A percentile compares a stretch with the other conserved stretches of the same genome.
Conservation (phyloP, 2,113 vertebrate species). For the Petromus typicus region DNA sequence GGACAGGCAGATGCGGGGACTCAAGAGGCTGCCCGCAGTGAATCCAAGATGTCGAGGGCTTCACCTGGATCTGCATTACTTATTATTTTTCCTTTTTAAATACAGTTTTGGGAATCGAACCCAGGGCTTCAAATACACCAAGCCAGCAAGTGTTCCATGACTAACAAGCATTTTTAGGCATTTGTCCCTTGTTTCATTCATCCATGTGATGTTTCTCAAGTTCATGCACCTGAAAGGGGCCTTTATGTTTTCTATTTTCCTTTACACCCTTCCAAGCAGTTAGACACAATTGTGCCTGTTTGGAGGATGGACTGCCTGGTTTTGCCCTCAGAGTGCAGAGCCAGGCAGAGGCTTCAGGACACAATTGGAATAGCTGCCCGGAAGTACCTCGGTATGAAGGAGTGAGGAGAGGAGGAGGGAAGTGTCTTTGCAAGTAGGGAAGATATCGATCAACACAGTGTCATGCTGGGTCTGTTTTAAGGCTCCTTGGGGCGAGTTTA, state of each 20-base stretch:
- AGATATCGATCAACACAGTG: background rate
- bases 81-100: background rate
- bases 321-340: background rate
- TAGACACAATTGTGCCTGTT: background rate
- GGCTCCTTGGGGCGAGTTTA: background rate
- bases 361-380: background rate
- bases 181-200: background rate
- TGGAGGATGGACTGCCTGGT: background rate
- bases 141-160: background rate
- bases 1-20: too few species aligned
- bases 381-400: background rate
- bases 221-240: too few species aligned
- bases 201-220: background rate
- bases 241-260: background rate
- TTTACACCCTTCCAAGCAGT: background rate
- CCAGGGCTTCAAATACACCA: background rate
- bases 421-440: background rate
- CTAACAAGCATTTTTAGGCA: too few species aligned
- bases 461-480: background rate
- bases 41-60: background rate
- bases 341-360: background rate
- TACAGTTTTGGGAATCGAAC: background rate
- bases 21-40: background rate
- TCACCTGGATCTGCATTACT: background rate
- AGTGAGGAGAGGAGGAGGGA: background rate